These are phyloP conservation scores for Malachius bipustulatus DNA, from an alignment of 2,888 invertebrate genomes.

Conservation along the genomic window DNA sequence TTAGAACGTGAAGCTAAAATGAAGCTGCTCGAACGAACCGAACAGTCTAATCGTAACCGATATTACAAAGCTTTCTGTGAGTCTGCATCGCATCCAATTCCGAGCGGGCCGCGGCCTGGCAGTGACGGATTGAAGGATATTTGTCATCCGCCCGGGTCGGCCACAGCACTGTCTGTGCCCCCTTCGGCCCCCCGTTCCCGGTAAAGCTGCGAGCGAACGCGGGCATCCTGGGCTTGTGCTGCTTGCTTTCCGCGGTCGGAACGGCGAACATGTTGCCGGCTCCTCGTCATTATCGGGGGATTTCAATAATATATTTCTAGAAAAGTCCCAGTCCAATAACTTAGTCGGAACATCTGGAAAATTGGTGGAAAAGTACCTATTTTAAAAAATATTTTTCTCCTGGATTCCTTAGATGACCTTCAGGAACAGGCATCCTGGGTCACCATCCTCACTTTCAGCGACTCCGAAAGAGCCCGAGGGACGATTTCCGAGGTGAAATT, in stretches of 20 bases:
- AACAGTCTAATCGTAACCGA: slow-evolving; percentile 34
- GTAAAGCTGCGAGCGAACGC: slow-evolving; percentile 5
- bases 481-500: too few species aligned
- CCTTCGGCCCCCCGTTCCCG: slow-evolving; percentile 25
- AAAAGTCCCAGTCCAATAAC: too few species aligned
- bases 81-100: slow-evolving; percentile 41
- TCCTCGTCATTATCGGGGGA: too few species aligned
- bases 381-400: too few species aligned
- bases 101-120: slow-evolving; percentile 42
- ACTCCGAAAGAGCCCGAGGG: too few species aligned
- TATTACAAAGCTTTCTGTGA: slow-evolving; percentile 41
- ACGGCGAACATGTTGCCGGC: too few species aligned
- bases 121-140: slow-evolving; percentile 58
- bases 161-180: slow-evolving; percentile 37
- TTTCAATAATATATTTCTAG: too few species aligned
- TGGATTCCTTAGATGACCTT: too few species aligned
- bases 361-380: too few species aligned
- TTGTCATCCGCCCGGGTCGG: slow-evolving; percentile 53
- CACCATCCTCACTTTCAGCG: too few species aligned
- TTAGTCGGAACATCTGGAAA: too few species aligned
- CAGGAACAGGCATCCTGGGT: too few species aligned
- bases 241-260: slow-evolving; percentile 1
- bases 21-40: slow-evolving; percentile 10
- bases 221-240: not conserved
- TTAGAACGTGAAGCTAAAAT: slow-evolving; percentile 29